Conservation (phyloP, 2,797 vertebrate genomes). For the Vultur gryphus region DNA sequence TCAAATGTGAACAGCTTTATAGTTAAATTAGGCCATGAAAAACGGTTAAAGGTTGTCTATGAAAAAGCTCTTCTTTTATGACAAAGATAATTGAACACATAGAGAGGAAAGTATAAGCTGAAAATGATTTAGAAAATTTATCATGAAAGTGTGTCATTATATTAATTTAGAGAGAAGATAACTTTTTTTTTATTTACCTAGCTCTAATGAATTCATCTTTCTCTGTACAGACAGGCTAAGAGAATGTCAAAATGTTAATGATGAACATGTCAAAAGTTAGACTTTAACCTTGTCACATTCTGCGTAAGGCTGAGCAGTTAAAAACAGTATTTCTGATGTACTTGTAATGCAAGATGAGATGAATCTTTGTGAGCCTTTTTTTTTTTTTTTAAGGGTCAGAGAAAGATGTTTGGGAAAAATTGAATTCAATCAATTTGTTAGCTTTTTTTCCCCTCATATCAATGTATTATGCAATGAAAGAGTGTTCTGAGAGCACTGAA, state of each 20-base stretch:
- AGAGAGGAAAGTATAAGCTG: constrained; percentile 74
- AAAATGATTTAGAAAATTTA: constrained; percentile 77
- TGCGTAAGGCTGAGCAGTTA: constrained; percentile 2
- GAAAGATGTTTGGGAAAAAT: constrained; percentile 1
- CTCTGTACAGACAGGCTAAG: constrained; percentile 37
- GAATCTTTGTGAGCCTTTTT: background rate
- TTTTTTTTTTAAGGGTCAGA: background rate
- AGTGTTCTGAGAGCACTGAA: background rate
- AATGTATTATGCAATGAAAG: background rate
- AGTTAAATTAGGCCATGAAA: constrained; percentile 72
- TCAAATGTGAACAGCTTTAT: constrained; percentile 69
- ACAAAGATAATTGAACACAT: constrained; percentile 77
- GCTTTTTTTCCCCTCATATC: background rate
- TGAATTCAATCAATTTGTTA: constrained; percentile 20
- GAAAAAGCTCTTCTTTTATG: constrained; percentile 72
- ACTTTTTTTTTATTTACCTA: constrained; percentile 72
- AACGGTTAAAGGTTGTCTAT: constrained; percentile 67
- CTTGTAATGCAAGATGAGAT: constrained; percentile 22
- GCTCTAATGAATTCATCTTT: constrained; percentile 65
- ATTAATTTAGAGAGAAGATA: constrained; percentile 74
- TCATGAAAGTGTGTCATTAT: constrained; percentile 69
- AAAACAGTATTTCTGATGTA: constrained; percentile 38
- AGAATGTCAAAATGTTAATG: constrained; percentile 59
- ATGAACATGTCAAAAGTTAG: constrained; percentile 49
- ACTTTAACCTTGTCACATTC: constrained; percentile 61